Percentiles rank a stretch among this genome's conserved stretches.
Evolutionary conservation across 2,888 invertebrate species (phyloP).

Genomic region (Lydus trimaculatus): DNA sequence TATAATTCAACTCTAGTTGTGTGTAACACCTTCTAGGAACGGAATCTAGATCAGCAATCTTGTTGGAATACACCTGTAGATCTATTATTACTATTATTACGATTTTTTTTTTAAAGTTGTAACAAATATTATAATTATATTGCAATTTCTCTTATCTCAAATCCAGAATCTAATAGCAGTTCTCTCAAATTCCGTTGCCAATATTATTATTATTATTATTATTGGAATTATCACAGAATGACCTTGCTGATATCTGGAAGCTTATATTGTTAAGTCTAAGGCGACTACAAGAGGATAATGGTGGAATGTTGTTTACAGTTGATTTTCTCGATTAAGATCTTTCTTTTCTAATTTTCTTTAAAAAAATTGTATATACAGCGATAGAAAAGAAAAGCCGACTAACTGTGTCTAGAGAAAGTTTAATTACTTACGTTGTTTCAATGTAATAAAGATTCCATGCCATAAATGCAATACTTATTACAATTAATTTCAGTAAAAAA

Average conservation of each 20-base stretch:
- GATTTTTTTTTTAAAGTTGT: background rate
- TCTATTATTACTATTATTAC: background rate
- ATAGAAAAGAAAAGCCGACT: background rate
- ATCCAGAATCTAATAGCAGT: background rate
- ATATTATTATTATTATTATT: background rate
- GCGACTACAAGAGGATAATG: background rate
- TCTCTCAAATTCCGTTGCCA: background rate
- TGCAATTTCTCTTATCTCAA: background rate
- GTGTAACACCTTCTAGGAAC: background rate
- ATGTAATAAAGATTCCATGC: background rate
- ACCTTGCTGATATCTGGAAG: background rate
- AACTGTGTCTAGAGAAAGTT: background rate
- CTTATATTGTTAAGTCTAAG: background rate
- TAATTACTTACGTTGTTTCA: background rate
- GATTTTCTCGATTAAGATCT: background rate
- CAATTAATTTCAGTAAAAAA: background rate
- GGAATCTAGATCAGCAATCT: background rate
- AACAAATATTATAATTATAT: slow-evolving; percentile 3
- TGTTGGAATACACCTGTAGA: background rate
- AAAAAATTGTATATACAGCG: background rate
- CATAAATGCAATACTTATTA: no score
- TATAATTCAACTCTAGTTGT: background rate
- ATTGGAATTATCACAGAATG: background rate
- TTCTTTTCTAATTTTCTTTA: background rate
- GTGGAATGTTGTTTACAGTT: background rate